A percentile compares a stretch with the other conserved stretches of the same genome.
Conservation (phyloP, 2,113 vertebrate species). For the Thomomys bottae region DNA sequence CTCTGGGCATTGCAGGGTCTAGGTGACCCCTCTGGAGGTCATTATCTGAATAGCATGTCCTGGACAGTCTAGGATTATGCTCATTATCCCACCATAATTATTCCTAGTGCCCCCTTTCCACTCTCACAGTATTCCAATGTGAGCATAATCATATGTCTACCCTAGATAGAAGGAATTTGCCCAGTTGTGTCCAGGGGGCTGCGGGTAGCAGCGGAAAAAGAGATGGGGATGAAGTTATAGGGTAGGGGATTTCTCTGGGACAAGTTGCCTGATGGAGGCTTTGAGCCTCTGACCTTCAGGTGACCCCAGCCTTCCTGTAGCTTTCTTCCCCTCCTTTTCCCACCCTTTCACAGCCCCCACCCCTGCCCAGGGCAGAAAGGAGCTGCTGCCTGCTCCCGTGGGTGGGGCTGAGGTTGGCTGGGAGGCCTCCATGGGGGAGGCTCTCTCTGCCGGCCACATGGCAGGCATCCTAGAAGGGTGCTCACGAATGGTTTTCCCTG, state of each 20-base stretch:
- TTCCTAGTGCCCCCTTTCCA: background rate
- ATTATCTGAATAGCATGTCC: background rate
- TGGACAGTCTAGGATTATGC: background rate
- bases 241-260: background rate
- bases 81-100: background rate
- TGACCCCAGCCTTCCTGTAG: slow-evolving; percentile 57
- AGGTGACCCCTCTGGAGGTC: slow-evolving; percentile 1
- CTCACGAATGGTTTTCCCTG: background rate
- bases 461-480: background rate
- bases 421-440: background rate
- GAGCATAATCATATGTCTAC: background rate
- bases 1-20: background rate
- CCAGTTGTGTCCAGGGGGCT: no score
- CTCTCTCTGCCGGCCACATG: background rate
- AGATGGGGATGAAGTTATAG: background rate
- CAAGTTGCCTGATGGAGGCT: background rate
- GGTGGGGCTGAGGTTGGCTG: background rate
- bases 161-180: background rate
- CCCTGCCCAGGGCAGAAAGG: slow-evolving; percentile 1
- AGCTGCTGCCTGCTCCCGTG: background rate
- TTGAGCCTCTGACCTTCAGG: slow-evolving; percentile 64
- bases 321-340: slow-evolving; percentile 18
- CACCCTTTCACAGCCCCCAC: background rate
- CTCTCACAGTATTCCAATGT: slow-evolving; percentile 10
- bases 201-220: background rate